phyloP scores from a whole-genome alignment of 2,888 invertebrate genomes.

The Apamea crenata region DNA sequence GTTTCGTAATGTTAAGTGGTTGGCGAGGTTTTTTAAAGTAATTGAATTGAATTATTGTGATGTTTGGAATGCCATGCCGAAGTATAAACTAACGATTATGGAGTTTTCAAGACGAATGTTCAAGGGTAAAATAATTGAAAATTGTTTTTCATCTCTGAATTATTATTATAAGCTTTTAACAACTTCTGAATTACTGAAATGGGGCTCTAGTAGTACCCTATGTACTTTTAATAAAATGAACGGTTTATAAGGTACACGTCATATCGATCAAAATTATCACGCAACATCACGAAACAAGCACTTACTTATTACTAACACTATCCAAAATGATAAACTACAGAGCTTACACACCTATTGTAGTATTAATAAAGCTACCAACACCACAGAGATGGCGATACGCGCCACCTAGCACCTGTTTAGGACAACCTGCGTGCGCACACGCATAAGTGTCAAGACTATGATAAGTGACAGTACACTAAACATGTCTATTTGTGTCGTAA shows the following conservation, averaged over 20 bases:
- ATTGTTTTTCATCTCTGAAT: not conserved
- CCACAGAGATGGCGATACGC: not conserved
- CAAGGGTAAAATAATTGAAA: not conserved
- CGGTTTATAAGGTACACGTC: not conserved
- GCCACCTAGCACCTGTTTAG: slow-evolving; percentile 25
- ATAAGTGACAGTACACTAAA: slow-evolving; percentile 38
- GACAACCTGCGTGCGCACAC: slow-evolving; percentile 23
- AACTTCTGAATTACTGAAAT: not conserved
- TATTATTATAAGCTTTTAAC: not conserved
- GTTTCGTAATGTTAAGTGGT: slow-evolving; percentile 42
- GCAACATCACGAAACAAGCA: not conserved
- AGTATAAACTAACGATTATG: not conserved
- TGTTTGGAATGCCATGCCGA: not conserved
- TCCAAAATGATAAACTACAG: slow-evolving; percentile 6
- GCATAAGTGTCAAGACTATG: slow-evolving; percentile 16
- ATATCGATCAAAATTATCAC: not conserved
- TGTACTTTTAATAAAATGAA: not conserved
- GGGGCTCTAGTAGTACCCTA: too few species aligned
- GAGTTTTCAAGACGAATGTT: not conserved
- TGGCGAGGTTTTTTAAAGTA: slow-evolving; percentile 3
- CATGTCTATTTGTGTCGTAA: slow-evolving; percentile 41
- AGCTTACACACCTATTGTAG: not conserved
- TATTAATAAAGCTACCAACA: slow-evolving; percentile 21
- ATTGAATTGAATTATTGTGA: slow-evolving; percentile 11
- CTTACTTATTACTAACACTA: not conserved